Evolutionary conservation across 92 coral and sea anemone species (phyloP).

Genomic region (Phymanthus crucifer): DNA sequence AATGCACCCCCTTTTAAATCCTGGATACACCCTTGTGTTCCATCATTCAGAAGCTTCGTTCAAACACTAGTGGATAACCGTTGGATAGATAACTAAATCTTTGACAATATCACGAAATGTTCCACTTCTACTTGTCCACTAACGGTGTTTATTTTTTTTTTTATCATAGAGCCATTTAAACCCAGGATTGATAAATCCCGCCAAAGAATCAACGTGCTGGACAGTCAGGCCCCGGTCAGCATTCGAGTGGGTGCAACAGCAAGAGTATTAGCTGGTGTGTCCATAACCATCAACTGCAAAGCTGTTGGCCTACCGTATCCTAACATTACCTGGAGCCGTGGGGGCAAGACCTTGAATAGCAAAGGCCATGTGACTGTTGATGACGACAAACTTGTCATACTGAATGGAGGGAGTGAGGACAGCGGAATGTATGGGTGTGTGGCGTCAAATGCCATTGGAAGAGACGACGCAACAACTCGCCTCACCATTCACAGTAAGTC

Average conservation of each 20-base stretch:
- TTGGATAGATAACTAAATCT: no score
- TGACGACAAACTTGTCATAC: constrained; percentile 51
- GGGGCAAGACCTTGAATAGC: constrained; percentile 50
- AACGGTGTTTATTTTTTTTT: no score
- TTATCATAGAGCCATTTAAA: constrained; percentile 51
- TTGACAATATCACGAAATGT: no score
- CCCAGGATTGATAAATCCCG: constrained; percentile 45
- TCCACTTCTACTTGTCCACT: not conserved
- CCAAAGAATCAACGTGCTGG: constrained; percentile 24
- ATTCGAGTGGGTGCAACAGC: constrained; percentile 30
- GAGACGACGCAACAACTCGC: constrained; percentile 58
- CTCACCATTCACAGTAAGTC: constrained; percentile 74
- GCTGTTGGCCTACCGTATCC: constrained; percentile 77
- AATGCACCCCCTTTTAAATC: no score
- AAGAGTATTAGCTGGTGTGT: constrained; percentile 30
- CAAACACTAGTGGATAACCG: no score
- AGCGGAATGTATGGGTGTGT: constrained; percentile 73
- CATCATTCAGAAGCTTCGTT: no score
- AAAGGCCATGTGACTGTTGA: constrained; percentile 57
- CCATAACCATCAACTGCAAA: constrained; percentile 55
- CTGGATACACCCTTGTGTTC: no score
- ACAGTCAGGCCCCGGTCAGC: constrained; percentile 27
- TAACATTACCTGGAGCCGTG: constrained; percentile 68
- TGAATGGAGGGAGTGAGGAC: constrained; percentile 59
- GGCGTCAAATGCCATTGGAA: constrained; percentile 71